phyloP scores from a whole-genome alignment of 2,797 vertebrate species.

The Anableps anableps region DNA sequence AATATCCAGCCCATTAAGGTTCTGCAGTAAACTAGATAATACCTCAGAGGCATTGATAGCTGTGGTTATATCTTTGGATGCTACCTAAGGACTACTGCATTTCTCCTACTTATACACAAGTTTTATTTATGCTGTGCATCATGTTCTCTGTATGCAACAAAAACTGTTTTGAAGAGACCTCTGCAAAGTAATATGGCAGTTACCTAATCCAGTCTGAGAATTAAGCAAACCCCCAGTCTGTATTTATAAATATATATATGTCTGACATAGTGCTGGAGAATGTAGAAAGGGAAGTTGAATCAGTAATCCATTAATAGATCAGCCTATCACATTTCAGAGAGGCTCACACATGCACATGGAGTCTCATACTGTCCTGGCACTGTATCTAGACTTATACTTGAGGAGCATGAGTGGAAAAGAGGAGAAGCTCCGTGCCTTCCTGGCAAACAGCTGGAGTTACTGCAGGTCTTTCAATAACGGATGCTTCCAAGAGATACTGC shows the following conservation, averaged over 20 bases:
- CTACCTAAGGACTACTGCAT: conserved; percentile 14
- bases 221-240: conserved; percentile 45
- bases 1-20: conserved; percentile 67
- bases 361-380: conserved; percentile 33
- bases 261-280: conserved; percentile 58
- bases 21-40: conserved; percentile 55
- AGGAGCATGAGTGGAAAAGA: conserved; percentile 62
- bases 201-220: conserved; percentile 64
- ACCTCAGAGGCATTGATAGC: conserved; percentile 43
- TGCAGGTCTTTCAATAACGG: too few relatives aligned
- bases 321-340: conserved; percentile 76
- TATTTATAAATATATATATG: conserved; percentile 50
- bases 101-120: conserved; percentile 23
- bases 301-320: conserved; percentile 81
- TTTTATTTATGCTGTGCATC: conserved; percentile 50
- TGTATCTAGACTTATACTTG: conserved; percentile 59
- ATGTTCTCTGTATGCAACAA: conserved; percentile 30
- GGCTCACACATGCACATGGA: conserved; percentile 39
- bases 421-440: conserved; percentile 3
- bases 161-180: conserved; percentile 28
- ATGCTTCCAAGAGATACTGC: neutral
- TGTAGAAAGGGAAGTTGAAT: conserved; percentile 58
- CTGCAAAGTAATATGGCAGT: conserved; percentile 47
- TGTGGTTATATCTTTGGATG: conserved; percentile 32
- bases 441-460: neutral